Base-by-base conservation (phyloP, 2,888 invertebrate genomes). In the Drosophila tanythrix region DNA sequence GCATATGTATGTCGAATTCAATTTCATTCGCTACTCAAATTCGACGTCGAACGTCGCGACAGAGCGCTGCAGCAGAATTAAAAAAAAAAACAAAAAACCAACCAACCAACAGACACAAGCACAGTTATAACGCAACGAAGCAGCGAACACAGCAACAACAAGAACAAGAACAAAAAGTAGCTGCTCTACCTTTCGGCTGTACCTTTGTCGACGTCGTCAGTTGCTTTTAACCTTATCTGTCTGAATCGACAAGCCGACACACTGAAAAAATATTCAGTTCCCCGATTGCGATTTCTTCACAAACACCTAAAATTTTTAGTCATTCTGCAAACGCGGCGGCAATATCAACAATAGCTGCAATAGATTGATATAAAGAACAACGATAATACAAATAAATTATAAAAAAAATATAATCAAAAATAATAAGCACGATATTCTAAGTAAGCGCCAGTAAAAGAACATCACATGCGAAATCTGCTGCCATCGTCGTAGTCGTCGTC, bases 171-270 rank as follows among this genome's bases (percentile, higher is more conserved):
- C 35, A 69, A 63, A 62, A 62, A 33, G 64, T 76, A 56, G n/a
- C 68, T 70, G 65, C 67, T 69, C 59, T 80, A 75, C 74, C 74
- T 83, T 74, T 83, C 74, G 74, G 81, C 79, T 79, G 56, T 81
- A 78, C 82, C 79, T 80, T 80, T 70, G 70, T 58, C 70, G 53
- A 35, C 58, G 63, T 48, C 57, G 62, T 56, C 71, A 74, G 74
- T 79, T 79, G 78, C 75, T 80, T 89, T 81, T 74, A 76, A 87
- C 89, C 83, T 83, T 80, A 88, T 81, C 89, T 81, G 77, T 73
- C 79, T 72, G 66, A 73, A 80, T 71, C 76, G 76, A 62, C 81
- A 70, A 70, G 60, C 57, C 40, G n/a, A 43, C 40, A 43, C 79
- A 64, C 75, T 75, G 76, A 78, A 75, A 78, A 74, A 70, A 75